Base-by-base conservation (phyloP, 1,140 invertebrate genomes). In the Hestina assimilis region DNA sequence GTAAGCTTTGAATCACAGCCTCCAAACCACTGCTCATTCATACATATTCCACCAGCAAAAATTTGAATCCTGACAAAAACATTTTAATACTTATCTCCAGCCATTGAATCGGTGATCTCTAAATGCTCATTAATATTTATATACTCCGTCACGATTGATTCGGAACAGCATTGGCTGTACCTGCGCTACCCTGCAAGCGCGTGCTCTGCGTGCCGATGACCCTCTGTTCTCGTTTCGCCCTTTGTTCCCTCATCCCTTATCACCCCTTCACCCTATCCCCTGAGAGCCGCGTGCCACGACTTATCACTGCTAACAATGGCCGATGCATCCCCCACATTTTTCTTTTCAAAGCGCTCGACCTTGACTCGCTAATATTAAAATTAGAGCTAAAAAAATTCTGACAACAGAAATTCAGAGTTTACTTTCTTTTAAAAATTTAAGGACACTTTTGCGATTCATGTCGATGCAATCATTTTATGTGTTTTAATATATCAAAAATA, bases 111-210 rank as follows among this genome's bases (percentile, higher is more conserved):
- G 52, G 46, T 43, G 54, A 56, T 52, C 40, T 57, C 53, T 61
- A 61, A 61, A 43, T 26, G 26, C 23, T 56, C 47, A 41, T 50
- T 43, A 48, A 45, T 51, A 61, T 51, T 57, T 47, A 40, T 59
- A 48, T 57, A 33, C 33, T 29, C 48, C 52, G 41, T 58, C 45
- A 51, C 50, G 45, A 62, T 59, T 59, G 47, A 50, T 58, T 57
- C 51, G 53, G 50, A 43, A 17, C 48, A 41, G 15, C 42, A 40
- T 29, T 45, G 40, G n/a, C 31, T 7, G 45, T 11, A n/a, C 41
- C 26, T 31, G 52, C 23, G 46, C 43, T 35, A 31, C 24, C 11
- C 6, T 23, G 29, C 21, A 7, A 31, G 26, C 17, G 43, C 43
- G 51, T 56, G 56, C 28, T 50, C 17, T 31, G 51, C 56, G 31